These are phyloP conservation scores for Drosophila sp. DNA, from an alignment of 1,140 invertebrate genomes.

Conservation along the genomic window DNA sequence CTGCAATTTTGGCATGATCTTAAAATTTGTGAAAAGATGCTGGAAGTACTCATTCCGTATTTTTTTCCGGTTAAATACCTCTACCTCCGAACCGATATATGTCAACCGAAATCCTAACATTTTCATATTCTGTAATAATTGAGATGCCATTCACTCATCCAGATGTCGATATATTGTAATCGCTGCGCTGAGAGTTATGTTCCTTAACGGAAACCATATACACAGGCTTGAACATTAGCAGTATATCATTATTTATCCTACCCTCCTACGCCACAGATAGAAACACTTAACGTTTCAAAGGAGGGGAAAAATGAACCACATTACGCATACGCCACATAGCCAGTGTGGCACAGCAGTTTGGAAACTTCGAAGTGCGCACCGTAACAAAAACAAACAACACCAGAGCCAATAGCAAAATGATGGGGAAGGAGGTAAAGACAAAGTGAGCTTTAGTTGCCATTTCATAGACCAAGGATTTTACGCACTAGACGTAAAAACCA, in stretches of 20 bases:
- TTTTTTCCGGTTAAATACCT: too few species aligned
- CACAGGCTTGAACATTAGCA: conserved; percentile 31
- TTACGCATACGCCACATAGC: conserved; percentile 74
- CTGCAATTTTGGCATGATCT: too few species aligned
- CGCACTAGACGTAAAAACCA: conserved; percentile 25
- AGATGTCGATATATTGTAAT: conserved; percentile 39
- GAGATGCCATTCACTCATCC: conserved; percentile 3
- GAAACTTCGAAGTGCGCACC: conserved; percentile 56
- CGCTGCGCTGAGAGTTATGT: conserved; percentile 25
- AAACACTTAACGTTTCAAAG: conserved; percentile 46
- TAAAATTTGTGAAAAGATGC: too few species aligned
- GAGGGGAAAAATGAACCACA: conserved; percentile 47
- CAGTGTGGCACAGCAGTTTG: conserved; percentile 63
- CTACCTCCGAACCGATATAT: too few species aligned
- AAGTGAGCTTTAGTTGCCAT: too few species aligned
- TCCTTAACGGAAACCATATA: conserved; percentile 15
- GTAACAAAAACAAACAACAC: conserved; percentile 51
- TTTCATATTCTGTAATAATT: conserved; percentile 5
- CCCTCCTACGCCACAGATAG: background rate
- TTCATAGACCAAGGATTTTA: too few species aligned
- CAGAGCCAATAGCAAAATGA: background rate
- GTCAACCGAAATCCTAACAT: background rate
- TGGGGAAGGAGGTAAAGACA: too few species aligned
- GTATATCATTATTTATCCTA: conserved; percentile 12
- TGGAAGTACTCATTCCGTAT: too few species aligned